These are phyloP conservation scores for Ciconia maguari DNA, from an alignment of 2,113 vertebrate genomes.

Conservation along the genomic window DNA sequence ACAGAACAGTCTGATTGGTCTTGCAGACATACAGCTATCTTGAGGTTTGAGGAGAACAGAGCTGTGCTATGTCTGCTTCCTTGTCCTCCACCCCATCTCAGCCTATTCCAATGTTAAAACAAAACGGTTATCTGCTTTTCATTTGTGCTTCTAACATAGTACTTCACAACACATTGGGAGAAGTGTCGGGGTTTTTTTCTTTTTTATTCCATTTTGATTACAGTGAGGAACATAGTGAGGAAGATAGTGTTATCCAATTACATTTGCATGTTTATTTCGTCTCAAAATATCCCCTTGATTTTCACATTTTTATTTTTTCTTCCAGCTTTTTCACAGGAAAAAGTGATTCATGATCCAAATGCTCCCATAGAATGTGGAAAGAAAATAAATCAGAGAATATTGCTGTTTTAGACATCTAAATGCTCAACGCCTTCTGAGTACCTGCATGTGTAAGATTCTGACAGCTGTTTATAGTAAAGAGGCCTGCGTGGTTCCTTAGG, in stretches of 20 bases:
- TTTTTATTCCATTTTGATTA: constrained; percentile 5
- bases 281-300: constrained; percentile 18
- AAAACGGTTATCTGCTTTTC: neutral
- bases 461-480: neutral
- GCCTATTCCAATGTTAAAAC: neutral
- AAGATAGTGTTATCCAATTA: neutral
- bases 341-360: neutral
- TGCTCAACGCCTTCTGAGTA: neutral
- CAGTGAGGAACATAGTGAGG: neutral
- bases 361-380: neutral
- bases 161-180: neutral
- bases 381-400: constrained; percentile 9
- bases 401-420: neutral
- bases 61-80: neutral
- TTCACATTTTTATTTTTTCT: constrained; percentile 14
- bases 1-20: neutral
- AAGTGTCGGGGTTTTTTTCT: neutral
- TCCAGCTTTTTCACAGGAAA: constrained; percentile 8
- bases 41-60: neutral
- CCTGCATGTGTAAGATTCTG: neutral
- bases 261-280: constrained; percentile 29
- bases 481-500: neutral
- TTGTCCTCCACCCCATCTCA: neutral
- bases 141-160: neutral
- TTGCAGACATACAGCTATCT: neutral